Evolutionary conservation across 2,888 invertebrate genomes (phyloP).

Genomic region (Disparrhopalites patrizii): DNA sequence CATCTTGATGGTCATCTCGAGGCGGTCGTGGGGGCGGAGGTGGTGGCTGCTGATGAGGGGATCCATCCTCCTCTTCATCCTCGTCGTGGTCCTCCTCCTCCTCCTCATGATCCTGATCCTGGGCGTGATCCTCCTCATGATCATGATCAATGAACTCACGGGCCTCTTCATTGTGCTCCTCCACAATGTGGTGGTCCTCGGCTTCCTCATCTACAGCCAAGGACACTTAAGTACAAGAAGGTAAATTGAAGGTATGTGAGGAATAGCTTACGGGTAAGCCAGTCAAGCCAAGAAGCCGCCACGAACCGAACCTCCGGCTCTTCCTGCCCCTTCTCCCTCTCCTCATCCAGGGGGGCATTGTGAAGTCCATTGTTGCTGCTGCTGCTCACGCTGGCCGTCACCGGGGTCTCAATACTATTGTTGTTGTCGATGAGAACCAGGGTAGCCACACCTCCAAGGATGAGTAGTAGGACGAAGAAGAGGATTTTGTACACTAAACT

Average conservation of each 20-base stretch:
- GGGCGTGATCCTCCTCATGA: conserved; percentile 11
- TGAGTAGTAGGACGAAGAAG: conserved; percentile 23
- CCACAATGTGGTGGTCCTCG: conserved; percentile 20
- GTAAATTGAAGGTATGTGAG: background rate
- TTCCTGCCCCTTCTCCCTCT: background rate
- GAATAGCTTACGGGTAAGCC: conserved; percentile 18
- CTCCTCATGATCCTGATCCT: conserved; percentile 1
- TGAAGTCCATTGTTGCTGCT: background rate
- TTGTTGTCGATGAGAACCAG: conserved; percentile 26
- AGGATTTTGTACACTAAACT: conserved; percentile 25
- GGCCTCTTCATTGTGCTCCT: conserved; percentile 18
- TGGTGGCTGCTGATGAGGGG: background rate
- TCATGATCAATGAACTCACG: conserved; percentile 21
- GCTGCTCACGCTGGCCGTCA: background rate
- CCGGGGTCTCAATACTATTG: background rate
- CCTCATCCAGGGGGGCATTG: background rate
- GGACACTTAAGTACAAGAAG: no score
- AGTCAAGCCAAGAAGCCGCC: conserved; percentile 22
- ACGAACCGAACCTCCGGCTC: conserved; percentile 1
- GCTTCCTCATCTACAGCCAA: conserved; percentile 14
- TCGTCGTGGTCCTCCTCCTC: conserved; percentile 9
- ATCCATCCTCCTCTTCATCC: background rate
- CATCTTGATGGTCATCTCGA: background rate
- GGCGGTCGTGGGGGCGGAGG: background rate
- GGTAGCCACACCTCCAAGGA: conserved; percentile 22